Conservation (phyloP, 2,797 vertebrate species). For the Molossus alvarezi region DNA sequence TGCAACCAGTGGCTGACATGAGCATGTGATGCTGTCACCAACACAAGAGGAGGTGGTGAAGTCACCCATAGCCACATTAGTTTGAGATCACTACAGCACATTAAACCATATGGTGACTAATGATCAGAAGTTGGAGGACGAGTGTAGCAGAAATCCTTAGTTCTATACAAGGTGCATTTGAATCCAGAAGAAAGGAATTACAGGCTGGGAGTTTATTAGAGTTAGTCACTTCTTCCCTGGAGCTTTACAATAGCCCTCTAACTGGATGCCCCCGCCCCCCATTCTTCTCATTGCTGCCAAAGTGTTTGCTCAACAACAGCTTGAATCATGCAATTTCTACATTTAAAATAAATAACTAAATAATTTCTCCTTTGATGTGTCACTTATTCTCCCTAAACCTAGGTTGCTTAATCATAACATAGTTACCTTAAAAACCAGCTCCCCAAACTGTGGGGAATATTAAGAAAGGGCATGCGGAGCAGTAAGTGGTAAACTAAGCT, state of each 20-base stretch:
- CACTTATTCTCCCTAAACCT: neutral
- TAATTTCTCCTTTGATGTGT: neutral
- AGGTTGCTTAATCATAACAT: neutral
- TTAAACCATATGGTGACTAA: neutral
- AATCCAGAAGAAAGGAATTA: slow-evolving; percentile 3
- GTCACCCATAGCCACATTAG: neutral
- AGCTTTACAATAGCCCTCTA: neutral
- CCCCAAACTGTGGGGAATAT: neutral
- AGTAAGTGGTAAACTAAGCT: neutral
- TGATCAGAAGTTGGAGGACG: neutral
- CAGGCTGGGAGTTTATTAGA: neutral
- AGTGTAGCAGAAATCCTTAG: neutral
- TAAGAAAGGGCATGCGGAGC: neutral
- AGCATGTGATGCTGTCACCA: neutral
- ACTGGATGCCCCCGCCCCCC: neutral
- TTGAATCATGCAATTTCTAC: neutral
- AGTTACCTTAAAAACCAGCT: neutral
- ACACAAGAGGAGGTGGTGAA: neutral
- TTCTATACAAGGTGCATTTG: neutral
- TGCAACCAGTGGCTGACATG: neutral
- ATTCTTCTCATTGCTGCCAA: neutral
- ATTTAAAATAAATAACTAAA: slow-evolving; percentile 35
- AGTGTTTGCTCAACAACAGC: neutral
- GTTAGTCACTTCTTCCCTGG: neutral
- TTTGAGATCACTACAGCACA: neutral